A percentile compares a stretch with the other conserved stretches of the same genome.
Evolutionary conservation across 2,113 vertebrate species (phyloP).

Genomic region (Potamarius usumacintae): DNA sequence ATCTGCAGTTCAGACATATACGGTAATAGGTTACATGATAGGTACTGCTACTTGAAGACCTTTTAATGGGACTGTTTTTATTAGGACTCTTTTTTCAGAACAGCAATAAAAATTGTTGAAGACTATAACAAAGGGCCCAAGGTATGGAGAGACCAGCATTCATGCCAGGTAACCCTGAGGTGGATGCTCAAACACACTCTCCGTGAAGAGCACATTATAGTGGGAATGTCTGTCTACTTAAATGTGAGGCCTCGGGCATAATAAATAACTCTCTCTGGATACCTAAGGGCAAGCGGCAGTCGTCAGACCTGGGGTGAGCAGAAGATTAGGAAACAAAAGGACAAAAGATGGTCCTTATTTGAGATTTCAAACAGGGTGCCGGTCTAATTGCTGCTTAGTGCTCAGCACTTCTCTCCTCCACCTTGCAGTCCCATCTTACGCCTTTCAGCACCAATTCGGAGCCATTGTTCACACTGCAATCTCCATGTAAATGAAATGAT

Average conservation of each 20-base stretch:
- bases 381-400: slow-evolving; percentile 43
- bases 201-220: neutral
- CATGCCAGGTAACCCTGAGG: neutral
- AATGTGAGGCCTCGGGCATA: slow-evolving; percentile 35
- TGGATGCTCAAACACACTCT: neutral
- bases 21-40: neutral
- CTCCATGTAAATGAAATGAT: slow-evolving; percentile 17
- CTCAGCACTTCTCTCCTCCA: slow-evolving; percentile 29
- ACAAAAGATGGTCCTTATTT: slow-evolving; percentile 36
- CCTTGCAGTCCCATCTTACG: neutral
- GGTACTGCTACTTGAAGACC: neutral
- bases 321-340: slow-evolving; percentile 54
- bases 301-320: slow-evolving; percentile 20
- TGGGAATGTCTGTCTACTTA: slow-evolving; percentile 23
- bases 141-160: neutral
- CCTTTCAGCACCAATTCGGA: slow-evolving; percentile 17
- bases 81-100: neutral
- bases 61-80: neutral
- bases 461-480: neutral
- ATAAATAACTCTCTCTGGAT: slow-evolving; percentile 46
- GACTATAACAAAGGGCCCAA: neutral
- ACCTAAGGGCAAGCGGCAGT: slow-evolving; percentile 23
- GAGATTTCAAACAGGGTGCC: slow-evolving; percentile 42
- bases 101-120: slow-evolving; percentile 9
- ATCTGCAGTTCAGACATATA: neutral